Conservation (phyloP, 2,797 vertebrate species). For the Falco columbarius region DNA sequence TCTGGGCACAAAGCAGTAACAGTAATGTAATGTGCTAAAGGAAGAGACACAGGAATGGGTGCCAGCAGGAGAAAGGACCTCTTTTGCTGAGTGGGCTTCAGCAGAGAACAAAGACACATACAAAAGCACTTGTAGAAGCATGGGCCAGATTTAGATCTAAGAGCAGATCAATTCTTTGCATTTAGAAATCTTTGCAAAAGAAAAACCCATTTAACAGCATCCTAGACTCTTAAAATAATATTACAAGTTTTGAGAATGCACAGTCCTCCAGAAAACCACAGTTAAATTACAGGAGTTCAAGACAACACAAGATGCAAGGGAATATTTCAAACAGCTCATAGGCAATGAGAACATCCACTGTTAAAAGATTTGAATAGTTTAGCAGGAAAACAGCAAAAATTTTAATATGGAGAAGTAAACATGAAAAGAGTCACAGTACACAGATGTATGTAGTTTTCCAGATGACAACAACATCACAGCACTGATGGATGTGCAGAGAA, state of each 20-base stretch:
- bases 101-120: not conserved
- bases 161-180: constrained; percentile 5
- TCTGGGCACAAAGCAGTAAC: not conserved
- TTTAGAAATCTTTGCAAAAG: not conserved
- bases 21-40: not conserved
- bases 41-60: not conserved
- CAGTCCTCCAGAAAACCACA: not conserved
- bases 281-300: not conserved
- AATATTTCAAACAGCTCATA: not conserved
- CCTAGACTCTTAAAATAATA: not conserved
- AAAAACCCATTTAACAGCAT: not conserved
- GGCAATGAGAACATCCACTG: not conserved
- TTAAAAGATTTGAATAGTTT: not conserved
- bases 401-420: not conserved
- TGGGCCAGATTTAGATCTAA: not conserved
- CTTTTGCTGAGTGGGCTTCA: not conserved
- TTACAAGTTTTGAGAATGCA: not conserved
- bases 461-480: not conserved
- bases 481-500: not conserved
- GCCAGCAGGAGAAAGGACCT: constrained; percentile 9
- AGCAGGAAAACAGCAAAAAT: not conserved
- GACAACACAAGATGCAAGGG: not conserved
- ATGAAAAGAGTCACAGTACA: not conserved
- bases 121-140: not conserved
- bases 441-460: not conserved